A percentile compares a stretch with the other conserved stretches of the same genome.
Conservation (phyloP, 2,888 invertebrate species). For the Rotaria socialis region DNA sequence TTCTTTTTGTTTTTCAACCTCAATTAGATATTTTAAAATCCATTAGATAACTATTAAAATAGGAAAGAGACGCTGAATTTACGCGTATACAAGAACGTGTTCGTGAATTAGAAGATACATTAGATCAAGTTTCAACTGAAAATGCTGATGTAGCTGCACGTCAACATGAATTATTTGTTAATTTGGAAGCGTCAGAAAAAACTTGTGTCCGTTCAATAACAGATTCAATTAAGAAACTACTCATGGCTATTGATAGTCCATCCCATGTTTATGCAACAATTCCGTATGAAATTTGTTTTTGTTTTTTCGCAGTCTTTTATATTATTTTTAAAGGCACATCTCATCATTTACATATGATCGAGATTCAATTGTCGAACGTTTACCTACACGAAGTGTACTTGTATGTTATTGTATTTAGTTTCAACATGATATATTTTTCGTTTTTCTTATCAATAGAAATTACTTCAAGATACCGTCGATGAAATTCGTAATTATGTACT, state of each 20-base stretch:
- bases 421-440: not conserved
- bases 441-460: not conserved
- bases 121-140: not conserved
- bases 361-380: not conserved
- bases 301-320: not conserved
- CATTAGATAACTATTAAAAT: not conserved
- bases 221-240: slow-evolving; percentile 28
- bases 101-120: slow-evolving; percentile 16
- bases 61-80: not conserved
- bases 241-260: not conserved
- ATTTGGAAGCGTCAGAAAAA: not conserved
- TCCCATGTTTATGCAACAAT: slow-evolving; percentile 19
- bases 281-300: not conserved
- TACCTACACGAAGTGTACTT: not conserved
- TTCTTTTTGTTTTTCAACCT: too few relatives aligned
- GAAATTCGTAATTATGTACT: not conserved
- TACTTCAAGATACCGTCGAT: not conserved
- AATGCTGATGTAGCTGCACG: not conserved
- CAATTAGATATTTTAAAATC: too few relatives aligned
- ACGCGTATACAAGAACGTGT: slow-evolving; percentile 4
- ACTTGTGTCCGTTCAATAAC: not conserved
- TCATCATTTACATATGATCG: slow-evolving; percentile 16
- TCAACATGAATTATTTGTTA: not conserved
- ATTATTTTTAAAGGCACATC: not conserved
- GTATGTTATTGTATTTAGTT: not conserved